phyloP scores from a whole-genome alignment of 2,797 vertebrate genomes.

The Onychomys arenicola region DNA sequence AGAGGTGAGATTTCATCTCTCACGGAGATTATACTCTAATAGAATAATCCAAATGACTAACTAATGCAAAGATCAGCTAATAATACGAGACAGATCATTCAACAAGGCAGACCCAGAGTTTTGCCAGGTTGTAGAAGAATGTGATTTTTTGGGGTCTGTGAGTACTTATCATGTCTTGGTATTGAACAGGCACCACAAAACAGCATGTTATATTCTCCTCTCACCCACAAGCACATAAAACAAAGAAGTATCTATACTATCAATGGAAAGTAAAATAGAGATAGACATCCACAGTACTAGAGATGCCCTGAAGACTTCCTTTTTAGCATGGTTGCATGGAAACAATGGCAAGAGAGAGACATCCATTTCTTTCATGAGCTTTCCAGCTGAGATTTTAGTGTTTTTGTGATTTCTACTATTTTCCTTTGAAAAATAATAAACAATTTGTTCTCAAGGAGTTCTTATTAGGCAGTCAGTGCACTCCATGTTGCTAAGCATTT shows the following conservation, averaged over 20 bases:
- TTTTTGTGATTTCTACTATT: constrained; percentile 7
- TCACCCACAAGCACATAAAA: not conserved
- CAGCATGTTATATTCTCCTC: not conserved
- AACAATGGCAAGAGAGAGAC: not conserved
- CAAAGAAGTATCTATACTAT: not conserved
- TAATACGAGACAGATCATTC: not conserved
- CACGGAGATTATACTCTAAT: not conserved
- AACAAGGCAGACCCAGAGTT: not conserved
- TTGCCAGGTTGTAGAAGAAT: not conserved
- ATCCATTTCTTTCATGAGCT: not conserved
- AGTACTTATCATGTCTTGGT: not conserved
- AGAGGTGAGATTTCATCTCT: not conserved
- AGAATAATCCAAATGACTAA: not conserved
- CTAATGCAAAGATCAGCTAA: not conserved
- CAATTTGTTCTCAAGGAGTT: constrained; percentile 40
- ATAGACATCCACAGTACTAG: not conserved
- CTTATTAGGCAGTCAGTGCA: not conserved
- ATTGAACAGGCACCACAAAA: not conserved
- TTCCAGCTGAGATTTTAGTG: constrained; percentile 48
- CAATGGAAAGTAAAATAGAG: not conserved
- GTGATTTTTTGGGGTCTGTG: not conserved
- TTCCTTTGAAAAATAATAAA: constrained; percentile 28
- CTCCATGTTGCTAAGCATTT: not conserved
- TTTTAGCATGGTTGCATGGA: not conserved
- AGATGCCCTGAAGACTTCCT: not conserved